Conservation (phyloP, 2,113 vertebrate genomes). For the Neogobius melanostomus region DNA sequence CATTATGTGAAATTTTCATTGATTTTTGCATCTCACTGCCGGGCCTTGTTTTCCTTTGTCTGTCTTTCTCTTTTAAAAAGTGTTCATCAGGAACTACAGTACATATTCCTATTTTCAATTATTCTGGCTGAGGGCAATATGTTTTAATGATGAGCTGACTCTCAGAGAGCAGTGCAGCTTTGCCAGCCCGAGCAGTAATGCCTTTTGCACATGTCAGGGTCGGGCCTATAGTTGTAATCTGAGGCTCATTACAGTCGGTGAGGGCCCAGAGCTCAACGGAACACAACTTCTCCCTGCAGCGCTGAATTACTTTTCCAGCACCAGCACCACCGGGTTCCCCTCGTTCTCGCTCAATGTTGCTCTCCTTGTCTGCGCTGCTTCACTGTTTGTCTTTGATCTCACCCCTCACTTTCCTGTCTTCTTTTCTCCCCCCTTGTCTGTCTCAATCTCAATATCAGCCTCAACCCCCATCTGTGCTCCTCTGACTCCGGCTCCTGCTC, state of each 20-base stretch:
- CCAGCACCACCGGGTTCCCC: conserved; percentile 58
- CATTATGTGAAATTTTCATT: conserved; percentile 20
- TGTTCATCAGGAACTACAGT: conserved; percentile 58
- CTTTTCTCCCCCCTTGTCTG: conserved; percentile 46
- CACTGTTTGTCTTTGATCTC: conserved; percentile 72
- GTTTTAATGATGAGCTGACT: conserved; percentile 81
- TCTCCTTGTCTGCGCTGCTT: conserved; percentile 66
- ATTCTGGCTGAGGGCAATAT: conserved; percentile 77
- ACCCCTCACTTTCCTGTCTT: conserved; percentile 60
- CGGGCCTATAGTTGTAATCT: conserved; percentile 73
- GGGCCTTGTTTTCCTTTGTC: conserved; percentile 27
- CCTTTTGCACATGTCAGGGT: conserved; percentile 78
- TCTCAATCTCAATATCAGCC: conserved; percentile 62
- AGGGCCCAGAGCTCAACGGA: conserved; percentile 71
- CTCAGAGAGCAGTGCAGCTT: conserved; percentile 66
- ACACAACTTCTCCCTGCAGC: conserved; percentile 76
- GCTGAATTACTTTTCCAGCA: conserved; percentile 72
- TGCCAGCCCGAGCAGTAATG: conserved; percentile 66
- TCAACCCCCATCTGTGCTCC: conserved; percentile 48
- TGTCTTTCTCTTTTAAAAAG: conserved; percentile 39
- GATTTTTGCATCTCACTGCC: conserved; percentile 26
- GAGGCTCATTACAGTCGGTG: conserved; percentile 76
- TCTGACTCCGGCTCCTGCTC: conserved; percentile 46
- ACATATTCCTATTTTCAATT: conserved; percentile 68
- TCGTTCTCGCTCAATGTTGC: conserved; percentile 55